Conservation (phyloP, 1,140 invertebrate species). For the Drosophila gunungcola region DNA sequence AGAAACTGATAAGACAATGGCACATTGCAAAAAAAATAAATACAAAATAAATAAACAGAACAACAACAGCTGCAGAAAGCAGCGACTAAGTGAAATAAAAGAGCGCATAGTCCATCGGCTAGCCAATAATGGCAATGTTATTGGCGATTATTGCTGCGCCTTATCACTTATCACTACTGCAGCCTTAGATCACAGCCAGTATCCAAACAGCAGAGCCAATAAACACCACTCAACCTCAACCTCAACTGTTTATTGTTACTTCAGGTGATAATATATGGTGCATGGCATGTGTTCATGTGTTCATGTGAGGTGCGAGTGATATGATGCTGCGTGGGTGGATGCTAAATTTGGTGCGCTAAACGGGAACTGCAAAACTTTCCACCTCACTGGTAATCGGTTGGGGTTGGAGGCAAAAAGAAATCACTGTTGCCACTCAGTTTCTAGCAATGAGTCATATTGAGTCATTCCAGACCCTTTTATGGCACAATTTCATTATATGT, state of each 20-base stretch:
- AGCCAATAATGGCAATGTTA: conserved; percentile 11
- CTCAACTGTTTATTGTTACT: conserved; percentile 9
- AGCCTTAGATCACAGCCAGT: conserved; percentile 22
- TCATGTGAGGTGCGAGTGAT: conserved; percentile 27
- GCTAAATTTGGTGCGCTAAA: conserved; percentile 1
- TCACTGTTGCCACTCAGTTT: conserved; percentile 9
- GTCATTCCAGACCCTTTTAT: conserved; percentile 9
- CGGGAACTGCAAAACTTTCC: conserved; percentile 11
- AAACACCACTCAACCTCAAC: background rate
- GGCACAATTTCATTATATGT: background rate
- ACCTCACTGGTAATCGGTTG: background rate
- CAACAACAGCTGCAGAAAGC: background rate
- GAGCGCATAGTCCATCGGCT: conserved; percentile 10
- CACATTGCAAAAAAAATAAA: conserved; percentile 9
- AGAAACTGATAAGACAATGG: conserved; percentile 31
- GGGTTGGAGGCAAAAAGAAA: conserved; percentile 6
- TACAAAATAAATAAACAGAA: conserved; percentile 1
- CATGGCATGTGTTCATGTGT: conserved; percentile 22
- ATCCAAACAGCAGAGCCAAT: conserved; percentile 6
- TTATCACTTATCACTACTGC: conserved; percentile 6
- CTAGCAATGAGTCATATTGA: conserved; percentile 6
- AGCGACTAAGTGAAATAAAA: background rate
- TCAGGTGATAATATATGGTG: conserved; percentile 31
- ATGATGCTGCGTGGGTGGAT: conserved; percentile 32
- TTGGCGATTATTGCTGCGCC: conserved; percentile 1